phyloP scores from a whole-genome alignment of 1,140 invertebrate genomes.

The Copidosoma floridanum region DNA sequence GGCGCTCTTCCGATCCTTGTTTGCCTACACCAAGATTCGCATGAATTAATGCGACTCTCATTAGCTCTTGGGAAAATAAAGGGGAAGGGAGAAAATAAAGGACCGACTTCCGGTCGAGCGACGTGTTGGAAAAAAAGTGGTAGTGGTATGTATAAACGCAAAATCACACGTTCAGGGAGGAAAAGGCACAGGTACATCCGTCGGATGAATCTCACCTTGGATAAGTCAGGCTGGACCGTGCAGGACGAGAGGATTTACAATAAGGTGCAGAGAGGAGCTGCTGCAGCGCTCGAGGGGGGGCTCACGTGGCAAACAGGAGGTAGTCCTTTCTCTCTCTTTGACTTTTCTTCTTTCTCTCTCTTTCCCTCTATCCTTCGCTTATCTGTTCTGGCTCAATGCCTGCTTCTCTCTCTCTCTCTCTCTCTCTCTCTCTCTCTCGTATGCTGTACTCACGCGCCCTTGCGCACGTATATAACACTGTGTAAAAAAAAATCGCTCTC shows the following conservation, averaged over 20 bases:
- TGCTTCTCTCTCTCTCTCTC: too few species aligned
- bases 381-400: too few species aligned
- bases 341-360: constrained; percentile 9
- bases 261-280: constrained; percentile 41
- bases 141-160: constrained; percentile 26
- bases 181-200: constrained; percentile 44
- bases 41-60: too few species aligned
- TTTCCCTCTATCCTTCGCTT: constrained; percentile 9
- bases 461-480: too few species aligned
- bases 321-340: constrained; percentile 15
- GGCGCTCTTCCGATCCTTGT: too few species aligned
- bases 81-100: constrained; percentile 25
- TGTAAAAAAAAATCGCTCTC: constrained; percentile 20
- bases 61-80: too few species aligned
- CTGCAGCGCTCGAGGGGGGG: constrained; percentile 29
- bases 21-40: too few species aligned
- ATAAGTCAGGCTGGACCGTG: constrained; percentile 46
- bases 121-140: constrained; percentile 4
- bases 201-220: constrained; percentile 49
- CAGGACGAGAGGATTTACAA: constrained; percentile 36
- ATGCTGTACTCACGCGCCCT: too few species aligned
- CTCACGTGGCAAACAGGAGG: constrained; percentile 36
- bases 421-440: constrained; percentile 21
- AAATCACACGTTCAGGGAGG: too few species aligned
- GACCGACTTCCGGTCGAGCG: too few species aligned